A percentile compares a stretch with the other conserved stretches of the same genome.
Evolutionary conservation across 2,888 invertebrate species (phyloP).

Genomic region (Tholera decimalis): DNA sequence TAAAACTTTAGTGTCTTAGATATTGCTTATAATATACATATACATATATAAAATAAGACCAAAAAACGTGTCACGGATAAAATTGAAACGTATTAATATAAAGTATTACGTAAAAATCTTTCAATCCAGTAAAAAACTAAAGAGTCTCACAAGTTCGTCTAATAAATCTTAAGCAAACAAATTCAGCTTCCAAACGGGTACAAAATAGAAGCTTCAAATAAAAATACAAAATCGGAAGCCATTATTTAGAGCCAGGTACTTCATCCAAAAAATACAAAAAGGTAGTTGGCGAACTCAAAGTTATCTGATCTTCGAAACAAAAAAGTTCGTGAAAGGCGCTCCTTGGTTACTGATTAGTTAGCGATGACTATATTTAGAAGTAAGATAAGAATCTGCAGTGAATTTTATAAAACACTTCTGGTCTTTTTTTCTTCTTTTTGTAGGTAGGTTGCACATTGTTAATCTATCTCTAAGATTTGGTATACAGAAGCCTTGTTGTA

Average conservation of each 20-base stretch:
- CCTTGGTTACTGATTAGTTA: constrained; percentile 75
- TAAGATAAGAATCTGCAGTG: constrained; percentile 58
- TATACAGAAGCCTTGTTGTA: background rate
- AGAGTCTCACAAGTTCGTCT: constrained; percentile 3
- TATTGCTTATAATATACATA: constrained; percentile 3
- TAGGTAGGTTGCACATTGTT: too few species aligned
- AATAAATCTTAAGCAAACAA: constrained; percentile 27
- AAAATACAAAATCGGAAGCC: constrained; percentile 61
- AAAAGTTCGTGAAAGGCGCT: constrained; percentile 81
- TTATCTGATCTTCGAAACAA: constrained; percentile 84
- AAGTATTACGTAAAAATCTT: background rate
- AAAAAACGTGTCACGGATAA: background rate
- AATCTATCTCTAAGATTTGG: background rate
- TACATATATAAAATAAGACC: background rate
- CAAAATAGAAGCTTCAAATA: constrained; percentile 42
- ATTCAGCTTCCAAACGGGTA: constrained; percentile 24
- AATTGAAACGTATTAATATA: too few species aligned
- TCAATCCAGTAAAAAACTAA: background rate
- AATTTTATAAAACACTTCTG: constrained; percentile 58
- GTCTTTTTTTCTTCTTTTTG: background rate
- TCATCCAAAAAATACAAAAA: constrained; percentile 75
- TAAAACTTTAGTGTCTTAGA: constrained; percentile 1
- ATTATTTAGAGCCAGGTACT: constrained; percentile 56
- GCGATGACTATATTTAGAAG: constrained; percentile 81
- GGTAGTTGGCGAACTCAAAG: constrained; percentile 83